A percentile compares a stretch with the other conserved stretches of the same genome.
Evolutionary conservation across 2,888 invertebrate species (phyloP).

Genomic region (Galerucella calmariensis): DNA sequence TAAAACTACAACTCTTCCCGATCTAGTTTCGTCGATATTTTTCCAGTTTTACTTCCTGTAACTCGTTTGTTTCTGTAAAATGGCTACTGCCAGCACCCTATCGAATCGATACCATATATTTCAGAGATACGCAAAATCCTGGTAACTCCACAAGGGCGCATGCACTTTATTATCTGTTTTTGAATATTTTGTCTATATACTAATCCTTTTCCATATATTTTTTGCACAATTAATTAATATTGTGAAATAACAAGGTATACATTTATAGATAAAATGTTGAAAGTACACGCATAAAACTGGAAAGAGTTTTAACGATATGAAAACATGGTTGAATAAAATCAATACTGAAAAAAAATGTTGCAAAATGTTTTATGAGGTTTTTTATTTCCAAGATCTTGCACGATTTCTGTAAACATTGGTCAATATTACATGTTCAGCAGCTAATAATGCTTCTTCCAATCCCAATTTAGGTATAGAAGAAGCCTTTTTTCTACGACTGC

Average conservation of each 20-base stretch:
- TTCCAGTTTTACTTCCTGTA: constrained; percentile 23
- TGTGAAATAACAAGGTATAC: not conserved
- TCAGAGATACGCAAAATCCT: constrained; percentile 56
- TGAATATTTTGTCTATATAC: not conserved
- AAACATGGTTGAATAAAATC: not conserved
- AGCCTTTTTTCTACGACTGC: too few species aligned
- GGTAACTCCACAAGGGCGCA: constrained; percentile 40
- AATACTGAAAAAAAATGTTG: not conserved
- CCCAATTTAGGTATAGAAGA: too few species aligned
- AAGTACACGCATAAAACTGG: not conserved
- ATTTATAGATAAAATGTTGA: not conserved
- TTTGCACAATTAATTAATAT: not conserved
- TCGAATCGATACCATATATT: constrained; percentile 60
- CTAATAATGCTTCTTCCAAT: too few species aligned
- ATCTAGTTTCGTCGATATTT: constrained; percentile 17
- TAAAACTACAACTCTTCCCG: constrained; percentile 17
- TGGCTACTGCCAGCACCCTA: constrained; percentile 62
- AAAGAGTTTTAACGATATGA: not conserved
- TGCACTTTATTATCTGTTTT: constrained; percentile 25
- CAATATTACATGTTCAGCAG: too few species aligned
- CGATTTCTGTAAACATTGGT: too few species aligned
- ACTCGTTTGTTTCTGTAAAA: constrained; percentile 50
- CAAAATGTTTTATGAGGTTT: not conserved
- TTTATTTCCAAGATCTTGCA: too few species aligned
- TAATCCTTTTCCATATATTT: not conserved